Evolutionary conservation across 2,797 vertebrate genomes (phyloP).

Genomic region (Setipinna tenuifilis): DNA sequence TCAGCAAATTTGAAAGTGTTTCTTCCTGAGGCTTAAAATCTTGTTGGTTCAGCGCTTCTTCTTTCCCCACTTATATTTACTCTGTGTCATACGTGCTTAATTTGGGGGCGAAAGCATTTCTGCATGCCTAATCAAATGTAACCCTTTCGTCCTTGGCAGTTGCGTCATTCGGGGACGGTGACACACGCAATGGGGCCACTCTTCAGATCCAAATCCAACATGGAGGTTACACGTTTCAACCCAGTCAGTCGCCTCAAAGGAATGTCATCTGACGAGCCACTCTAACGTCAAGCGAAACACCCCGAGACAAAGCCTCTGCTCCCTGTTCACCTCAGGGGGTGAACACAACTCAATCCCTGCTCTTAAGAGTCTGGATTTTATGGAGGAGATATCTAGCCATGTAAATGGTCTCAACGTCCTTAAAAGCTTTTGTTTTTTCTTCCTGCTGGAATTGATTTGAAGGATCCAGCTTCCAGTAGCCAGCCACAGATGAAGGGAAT

Average conservation of each 20-base stretch:
- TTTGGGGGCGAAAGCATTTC: background rate
- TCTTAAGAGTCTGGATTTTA: constrained; percentile 38
- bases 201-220: constrained; percentile 48
- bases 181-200: constrained; percentile 61
- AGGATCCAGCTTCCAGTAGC: background rate
- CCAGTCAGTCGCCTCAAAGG: constrained; percentile 71
- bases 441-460: constrained; percentile 6
- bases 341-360: constrained; percentile 47
- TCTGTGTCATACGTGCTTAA: background rate
- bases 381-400: background rate
- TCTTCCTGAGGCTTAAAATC: background rate
- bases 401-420: constrained; percentile 27
- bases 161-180: constrained; percentile 42
- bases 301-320: background rate
- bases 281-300: constrained; percentile 60
- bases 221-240: constrained; percentile 65
- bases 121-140: background rate
- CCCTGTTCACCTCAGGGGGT: constrained; percentile 4
- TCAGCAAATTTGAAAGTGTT: background rate
- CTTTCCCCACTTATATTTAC: background rate
- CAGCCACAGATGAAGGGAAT: background rate
- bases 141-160: constrained; percentile 50
- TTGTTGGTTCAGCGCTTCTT: constrained; percentile 6
- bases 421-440: background rate
- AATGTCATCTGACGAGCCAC: constrained; percentile 54